Conservation (phyloP, 2,888 invertebrate species). For the Erpobdella octoculata region DNA sequence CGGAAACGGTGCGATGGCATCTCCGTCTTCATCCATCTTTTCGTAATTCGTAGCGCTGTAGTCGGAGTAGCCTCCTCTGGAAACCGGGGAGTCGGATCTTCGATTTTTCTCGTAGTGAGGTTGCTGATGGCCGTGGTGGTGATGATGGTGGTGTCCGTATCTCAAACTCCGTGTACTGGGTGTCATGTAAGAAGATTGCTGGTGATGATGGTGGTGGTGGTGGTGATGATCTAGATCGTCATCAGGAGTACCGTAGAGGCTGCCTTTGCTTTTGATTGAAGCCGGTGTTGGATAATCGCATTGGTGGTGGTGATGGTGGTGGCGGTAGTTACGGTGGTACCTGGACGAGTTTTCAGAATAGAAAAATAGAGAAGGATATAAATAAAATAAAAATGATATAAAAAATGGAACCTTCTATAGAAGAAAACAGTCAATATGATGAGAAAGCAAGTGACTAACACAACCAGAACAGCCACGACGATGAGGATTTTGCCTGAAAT, state of each 20-base stretch:
- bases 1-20: conserved; percentile 10
- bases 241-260: conserved; percentile 1
- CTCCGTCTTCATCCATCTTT: conserved; percentile 26
- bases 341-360: neutral
- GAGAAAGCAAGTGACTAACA: neutral
- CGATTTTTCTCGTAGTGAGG: conserved; percentile 5
- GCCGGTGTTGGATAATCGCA: conserved; percentile 13
- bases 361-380: neutral
- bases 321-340: neutral
- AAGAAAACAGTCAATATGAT: neutral
- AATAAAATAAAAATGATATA: neutral
- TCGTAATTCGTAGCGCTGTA: conserved; percentile 31
- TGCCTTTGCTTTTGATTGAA: conserved; percentile 22
- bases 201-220: conserved; percentile 28
- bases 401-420: neutral
- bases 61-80: conserved; percentile 20
- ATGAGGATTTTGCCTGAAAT: neutral
- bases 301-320: conserved; percentile 25
- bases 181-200: conserved; percentile 13
- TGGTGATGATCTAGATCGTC: conserved; percentile 19
- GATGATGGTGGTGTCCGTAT: conserved; percentile 19
- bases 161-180: conserved; percentile 13
- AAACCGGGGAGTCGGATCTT: conserved; percentile 17
- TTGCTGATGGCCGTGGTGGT: conserved; percentile 14
- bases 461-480: neutral